Evolutionary conservation across 2,113 vertebrate species (phyloP).

Genomic region (Amazona guildingii): DNA sequence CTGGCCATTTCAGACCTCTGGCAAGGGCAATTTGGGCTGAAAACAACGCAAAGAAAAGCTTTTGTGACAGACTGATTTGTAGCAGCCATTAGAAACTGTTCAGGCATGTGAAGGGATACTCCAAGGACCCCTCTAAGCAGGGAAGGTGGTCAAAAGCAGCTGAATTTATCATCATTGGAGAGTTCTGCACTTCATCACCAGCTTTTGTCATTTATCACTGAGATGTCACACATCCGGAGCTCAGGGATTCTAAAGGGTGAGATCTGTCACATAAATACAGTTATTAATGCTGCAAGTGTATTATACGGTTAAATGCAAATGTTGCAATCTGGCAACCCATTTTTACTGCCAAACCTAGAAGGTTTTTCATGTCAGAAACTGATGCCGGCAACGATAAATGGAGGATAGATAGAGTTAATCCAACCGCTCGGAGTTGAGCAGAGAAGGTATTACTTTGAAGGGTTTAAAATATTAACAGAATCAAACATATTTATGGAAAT

Average conservation of each 20-base stretch:
- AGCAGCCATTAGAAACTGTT: slow-evolving; percentile 25
- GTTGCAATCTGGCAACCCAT: slow-evolving; percentile 48
- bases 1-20: background rate
- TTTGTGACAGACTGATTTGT: slow-evolving; percentile 43
- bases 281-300: slow-evolving; percentile 2
- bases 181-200: slow-evolving; percentile 10
- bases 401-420: slow-evolving; percentile 66
- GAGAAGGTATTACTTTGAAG: slow-evolving; percentile 67
- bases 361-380: slow-evolving; percentile 46
- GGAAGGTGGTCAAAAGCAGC: background rate
- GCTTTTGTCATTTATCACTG: slow-evolving; percentile 25
- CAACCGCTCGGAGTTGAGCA: slow-evolving; percentile 37
- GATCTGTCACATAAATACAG: slow-evolving; percentile 49
- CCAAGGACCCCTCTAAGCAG: slow-evolving; percentile 10
- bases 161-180: slow-evolving; percentile 35
- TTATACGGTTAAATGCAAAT: slow-evolving; percentile 51
- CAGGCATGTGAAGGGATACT: background rate
- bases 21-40: background rate
- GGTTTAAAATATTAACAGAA: slow-evolving; percentile 65
- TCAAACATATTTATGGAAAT: slow-evolving; percentile 69
- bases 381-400: slow-evolving; percentile 57
- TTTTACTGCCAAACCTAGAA: slow-evolving; percentile 44
- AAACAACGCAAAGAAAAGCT: background rate
- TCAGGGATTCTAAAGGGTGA: slow-evolving; percentile 34
- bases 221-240: background rate